phyloP scores from a whole-genome alignment of 2,888 invertebrate genomes.

The Monoplex corrugatus region DNA sequence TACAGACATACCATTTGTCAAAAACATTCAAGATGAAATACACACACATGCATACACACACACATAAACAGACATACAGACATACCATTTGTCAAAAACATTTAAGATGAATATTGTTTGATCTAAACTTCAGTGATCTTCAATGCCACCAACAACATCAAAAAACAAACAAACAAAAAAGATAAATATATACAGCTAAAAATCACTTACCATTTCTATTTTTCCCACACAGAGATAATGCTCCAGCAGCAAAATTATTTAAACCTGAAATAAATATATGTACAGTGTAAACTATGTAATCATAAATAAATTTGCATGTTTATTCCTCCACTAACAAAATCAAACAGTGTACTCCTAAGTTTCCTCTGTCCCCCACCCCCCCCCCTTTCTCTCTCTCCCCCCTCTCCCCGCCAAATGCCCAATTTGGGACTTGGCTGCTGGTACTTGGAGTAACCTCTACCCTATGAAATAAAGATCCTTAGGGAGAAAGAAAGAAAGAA shows the following conservation, averaged over 20 bases:
- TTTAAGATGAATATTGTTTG: background rate
- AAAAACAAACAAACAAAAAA: too few species aligned
- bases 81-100: background rate
- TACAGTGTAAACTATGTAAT: background rate
- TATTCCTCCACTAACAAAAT: too few species aligned
- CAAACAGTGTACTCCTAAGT: background rate
- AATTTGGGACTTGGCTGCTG: too few species aligned
- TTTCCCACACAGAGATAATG: conserved; percentile 65
- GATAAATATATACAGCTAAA: too few species aligned
- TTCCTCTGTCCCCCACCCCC: background rate
- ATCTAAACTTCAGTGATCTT: background rate
- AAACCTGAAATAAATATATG: conserved; percentile 63
- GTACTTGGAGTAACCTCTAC: too few species aligned
- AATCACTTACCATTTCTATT: conserved; percentile 70
- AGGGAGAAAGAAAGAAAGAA: too few species aligned
- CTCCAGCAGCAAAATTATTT: conserved; percentile 74
- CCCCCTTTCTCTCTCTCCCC: too few species aligned
- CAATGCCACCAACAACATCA: too few species aligned
- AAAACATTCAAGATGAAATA: background rate
- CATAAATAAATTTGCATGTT: background rate
- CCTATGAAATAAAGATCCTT: too few species aligned
- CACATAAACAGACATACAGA: background rate
- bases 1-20: background rate
- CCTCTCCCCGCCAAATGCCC: too few species aligned
- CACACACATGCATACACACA: background rate